phyloP scores from a whole-genome alignment of 2,888 invertebrate species.

The Elmis aenea region DNA sequence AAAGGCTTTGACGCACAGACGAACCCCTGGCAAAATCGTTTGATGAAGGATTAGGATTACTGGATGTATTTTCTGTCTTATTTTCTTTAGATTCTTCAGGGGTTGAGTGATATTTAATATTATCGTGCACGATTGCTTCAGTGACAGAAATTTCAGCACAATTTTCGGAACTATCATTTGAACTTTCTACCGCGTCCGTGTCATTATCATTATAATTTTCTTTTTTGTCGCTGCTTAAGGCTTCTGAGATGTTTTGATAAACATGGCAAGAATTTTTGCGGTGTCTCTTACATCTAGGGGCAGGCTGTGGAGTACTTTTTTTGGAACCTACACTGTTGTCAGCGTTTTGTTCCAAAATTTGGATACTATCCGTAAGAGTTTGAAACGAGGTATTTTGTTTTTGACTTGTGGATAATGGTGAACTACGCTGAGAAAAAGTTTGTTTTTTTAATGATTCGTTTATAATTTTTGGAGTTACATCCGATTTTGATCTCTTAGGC shows the following conservation, averaged over 20 bases:
- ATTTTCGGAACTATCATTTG: constrained; percentile 31
- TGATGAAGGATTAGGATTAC: not conserved
- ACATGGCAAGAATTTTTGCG: constrained; percentile 32
- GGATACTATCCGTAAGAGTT: constrained; percentile 63
- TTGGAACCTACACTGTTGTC: constrained; percentile 30
- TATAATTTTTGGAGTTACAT: constrained; percentile 1
- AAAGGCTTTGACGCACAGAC: not conserved
- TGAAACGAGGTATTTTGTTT: constrained; percentile 51
- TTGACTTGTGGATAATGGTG: constrained; percentile 33
- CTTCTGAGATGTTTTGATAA: constrained; percentile 19
- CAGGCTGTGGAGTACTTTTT: constrained; percentile 52
- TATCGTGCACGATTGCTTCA: constrained; percentile 36
- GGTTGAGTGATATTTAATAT: too few relatives aligned
- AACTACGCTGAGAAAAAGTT: too few relatives aligned
- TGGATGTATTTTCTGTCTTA: not conserved
- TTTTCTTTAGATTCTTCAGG: constrained; percentile 6
- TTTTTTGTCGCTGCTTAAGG: constrained; percentile 5
- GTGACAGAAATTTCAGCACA: constrained; percentile 30
- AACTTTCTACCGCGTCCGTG: constrained; percentile 20
- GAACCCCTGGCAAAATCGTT: not conserved
- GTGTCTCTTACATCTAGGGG: constrained; percentile 49
- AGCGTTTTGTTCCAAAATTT: constrained; percentile 55
- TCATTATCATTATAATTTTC: constrained; percentile 7
- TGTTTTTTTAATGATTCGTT: constrained; percentile 10
- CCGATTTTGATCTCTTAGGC: constrained; percentile 28